Percentiles rank a stretch among this genome's conserved stretches.
phyloP scores from a whole-genome alignment of 2,113 vertebrate species.

The Brachyistius frenatus region DNA sequence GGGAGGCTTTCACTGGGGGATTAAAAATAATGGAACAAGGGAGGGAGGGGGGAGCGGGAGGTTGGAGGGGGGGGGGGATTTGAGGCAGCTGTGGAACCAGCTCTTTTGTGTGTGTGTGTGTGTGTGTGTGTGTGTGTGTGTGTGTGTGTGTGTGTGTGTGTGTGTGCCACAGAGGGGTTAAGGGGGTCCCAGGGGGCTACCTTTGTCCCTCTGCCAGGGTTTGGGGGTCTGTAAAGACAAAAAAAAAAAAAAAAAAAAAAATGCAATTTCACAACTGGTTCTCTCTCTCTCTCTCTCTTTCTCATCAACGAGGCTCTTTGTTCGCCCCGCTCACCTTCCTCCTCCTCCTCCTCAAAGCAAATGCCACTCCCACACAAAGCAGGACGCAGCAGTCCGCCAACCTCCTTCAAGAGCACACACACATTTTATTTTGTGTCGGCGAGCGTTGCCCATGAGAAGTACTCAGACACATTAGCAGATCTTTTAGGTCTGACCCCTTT shows the following conservation, averaged over 20 bases:
- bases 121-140: conserved; percentile 30
- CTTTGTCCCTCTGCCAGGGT: conserved; percentile 79
- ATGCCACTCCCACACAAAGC: conserved; percentile 37
- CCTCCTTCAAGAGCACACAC: conserved; percentile 71
- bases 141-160: conserved; percentile 32
- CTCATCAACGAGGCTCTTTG: conserved; percentile 73
- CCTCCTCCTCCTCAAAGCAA: conserved; percentile 70
- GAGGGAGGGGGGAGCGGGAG: conserved; percentile 26
- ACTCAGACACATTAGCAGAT: conserved; percentile 68
- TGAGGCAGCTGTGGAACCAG: conserved; percentile 82
- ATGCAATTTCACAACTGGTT: conserved; percentile 63
- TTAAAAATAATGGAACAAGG: conserved; percentile 79
- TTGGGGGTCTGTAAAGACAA: conserved; percentile 54
- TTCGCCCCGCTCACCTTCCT: conserved; percentile 69
- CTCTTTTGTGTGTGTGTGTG: conserved; percentile 64
- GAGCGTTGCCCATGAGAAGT: conserved; percentile 8
- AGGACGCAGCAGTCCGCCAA: conserved; percentile 38
- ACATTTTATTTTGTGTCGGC: conserved; percentile 38
- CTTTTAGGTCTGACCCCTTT: conserved; percentile 75
- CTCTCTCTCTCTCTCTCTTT: conserved; percentile 16
- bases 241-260: conserved; percentile 47
- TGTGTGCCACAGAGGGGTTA: conserved; percentile 60
- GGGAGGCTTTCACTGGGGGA: conserved; percentile 79
- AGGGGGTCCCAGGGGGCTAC: conserved; percentile 76
- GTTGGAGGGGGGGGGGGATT: conserved; percentile 53